Conservation (phyloP, 2,888 invertebrate species). For the Lochmaea crataegi region DNA sequence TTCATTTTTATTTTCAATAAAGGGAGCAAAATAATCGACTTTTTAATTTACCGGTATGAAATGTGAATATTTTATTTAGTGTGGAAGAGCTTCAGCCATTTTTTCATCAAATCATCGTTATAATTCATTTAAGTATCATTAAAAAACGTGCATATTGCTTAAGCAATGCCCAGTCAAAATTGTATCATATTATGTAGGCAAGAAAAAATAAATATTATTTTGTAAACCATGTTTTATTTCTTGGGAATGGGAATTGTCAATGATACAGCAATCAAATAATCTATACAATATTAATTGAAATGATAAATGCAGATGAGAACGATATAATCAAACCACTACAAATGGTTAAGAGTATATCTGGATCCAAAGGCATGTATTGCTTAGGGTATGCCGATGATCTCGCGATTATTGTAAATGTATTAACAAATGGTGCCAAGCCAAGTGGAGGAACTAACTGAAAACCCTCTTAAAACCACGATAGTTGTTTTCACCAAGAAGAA, state of each 20-base stretch:
- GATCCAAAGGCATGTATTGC: too few species aligned
- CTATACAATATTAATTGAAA: too few species aligned
- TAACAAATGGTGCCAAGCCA: too few species aligned
- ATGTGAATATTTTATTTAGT: constrained; percentile 61
- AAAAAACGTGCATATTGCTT: constrained; percentile 55
- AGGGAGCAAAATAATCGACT: constrained; percentile 57
- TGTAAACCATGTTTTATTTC: constrained; percentile 39
- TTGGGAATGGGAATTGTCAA: not conserved
- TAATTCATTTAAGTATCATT: constrained; percentile 60
- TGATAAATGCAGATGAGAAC: too few species aligned
- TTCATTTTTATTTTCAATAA: constrained; percentile 49
- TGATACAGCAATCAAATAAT: not conserved
- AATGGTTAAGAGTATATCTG: too few species aligned
- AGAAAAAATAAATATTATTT: constrained; percentile 59
- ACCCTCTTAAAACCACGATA: too few species aligned
- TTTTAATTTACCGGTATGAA: constrained; percentile 59
- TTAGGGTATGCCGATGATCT: too few species aligned
- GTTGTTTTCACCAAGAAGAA: too few species aligned
- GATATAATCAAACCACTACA: too few species aligned
- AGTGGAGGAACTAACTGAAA: too few species aligned
- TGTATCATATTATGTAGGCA: constrained; percentile 59
- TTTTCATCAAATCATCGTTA: constrained; percentile 61
- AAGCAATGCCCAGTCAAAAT: constrained; percentile 58
- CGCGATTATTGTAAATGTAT: too few species aligned
- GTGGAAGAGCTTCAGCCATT: constrained; percentile 64